These are phyloP conservation scores for Amyelois transitella DNA, from an alignment of 1,140 invertebrate species.

Conservation along the genomic window DNA sequence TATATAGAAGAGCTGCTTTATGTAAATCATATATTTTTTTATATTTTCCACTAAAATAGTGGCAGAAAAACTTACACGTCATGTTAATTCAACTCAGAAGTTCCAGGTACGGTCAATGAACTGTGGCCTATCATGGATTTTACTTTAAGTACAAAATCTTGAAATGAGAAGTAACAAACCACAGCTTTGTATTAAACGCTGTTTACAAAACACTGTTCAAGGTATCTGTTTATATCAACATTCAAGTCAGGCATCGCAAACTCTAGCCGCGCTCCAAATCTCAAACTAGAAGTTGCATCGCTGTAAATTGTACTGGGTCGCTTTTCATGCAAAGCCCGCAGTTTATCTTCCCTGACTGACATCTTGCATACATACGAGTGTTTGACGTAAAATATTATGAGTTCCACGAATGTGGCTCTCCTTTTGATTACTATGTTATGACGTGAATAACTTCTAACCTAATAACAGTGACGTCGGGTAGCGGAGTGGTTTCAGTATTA, in stretches of 20 bases:
- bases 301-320: constrained; percentile 19
- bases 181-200: not conserved
- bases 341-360: constrained; percentile 15
- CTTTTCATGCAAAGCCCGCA: constrained; percentile 12
- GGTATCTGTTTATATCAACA: constrained; percentile 18
- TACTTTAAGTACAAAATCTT: no score
- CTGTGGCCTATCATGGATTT: no score
- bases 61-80: no score
- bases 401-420: not conserved
- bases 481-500: not conserved
- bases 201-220: constrained; percentile 10
- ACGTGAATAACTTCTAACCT: not conserved
- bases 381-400: not conserved
- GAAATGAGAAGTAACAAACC: no score
- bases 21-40: no score
- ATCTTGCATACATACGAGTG: constrained; percentile 16
- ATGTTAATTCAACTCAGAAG: no score
- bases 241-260: constrained; percentile 19
- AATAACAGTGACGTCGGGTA: not conserved
- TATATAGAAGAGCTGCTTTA: no score
- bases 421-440: not conserved
- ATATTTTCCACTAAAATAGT: no score
- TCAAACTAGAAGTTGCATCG: constrained; percentile 16
- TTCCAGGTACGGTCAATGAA: no score
- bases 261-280: constrained; percentile 12